Evolutionary conservation across 1,140 invertebrate genomes (phyloP), one percentile per base, ranked within the genome.

Genomic region (Glossosoma conforme): DNA sequence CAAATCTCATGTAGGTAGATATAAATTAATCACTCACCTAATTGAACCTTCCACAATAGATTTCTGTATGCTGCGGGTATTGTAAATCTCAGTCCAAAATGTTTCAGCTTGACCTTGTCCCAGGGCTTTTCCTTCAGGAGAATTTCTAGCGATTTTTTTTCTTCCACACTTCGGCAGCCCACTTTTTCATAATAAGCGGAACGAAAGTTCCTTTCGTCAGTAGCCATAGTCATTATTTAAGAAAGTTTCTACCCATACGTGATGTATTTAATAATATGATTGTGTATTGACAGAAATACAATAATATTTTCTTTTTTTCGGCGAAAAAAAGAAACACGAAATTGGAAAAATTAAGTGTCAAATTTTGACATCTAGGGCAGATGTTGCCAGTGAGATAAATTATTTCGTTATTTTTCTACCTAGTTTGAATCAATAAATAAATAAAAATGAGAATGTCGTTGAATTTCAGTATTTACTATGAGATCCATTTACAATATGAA

Each of bases 71-170:
- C 77, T 14, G 81, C 77, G 24, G 91, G 91, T 8, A 94, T 83
- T 4, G 84, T 83, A 63, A 90, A 93, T 43, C 88, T 74, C 38
- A 91, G 68, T 63, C 87, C 88, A 65, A 93, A 93, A 61, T 92
- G 88, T 62, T 83, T 84, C 15, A 95, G 65, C 67, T 93, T 93
- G 4, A 77, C 78, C 61, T 80, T 80, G 64, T 93, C 89, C 60
- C 91, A 78, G 10, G 87, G 84, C 65, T 86, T 86, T 56, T 94
- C 91, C 64, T 91, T 91, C 47, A 94, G 73, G 4, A 96, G 72
- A 64, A 91, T 91, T 74, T 95, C 91, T n/a, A 95, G 68, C 0
- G 90, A 91, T 69, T 89, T 91, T 67, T 92, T 93, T 66, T 95
- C 91, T 69, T 94, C 91, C 0, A 94, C 89, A 58, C 87, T 88